These are phyloP conservation scores for Phaethornis superciliosus DNA, from an alignment of 2,113 vertebrate species.

Conservation along the genomic window DNA sequence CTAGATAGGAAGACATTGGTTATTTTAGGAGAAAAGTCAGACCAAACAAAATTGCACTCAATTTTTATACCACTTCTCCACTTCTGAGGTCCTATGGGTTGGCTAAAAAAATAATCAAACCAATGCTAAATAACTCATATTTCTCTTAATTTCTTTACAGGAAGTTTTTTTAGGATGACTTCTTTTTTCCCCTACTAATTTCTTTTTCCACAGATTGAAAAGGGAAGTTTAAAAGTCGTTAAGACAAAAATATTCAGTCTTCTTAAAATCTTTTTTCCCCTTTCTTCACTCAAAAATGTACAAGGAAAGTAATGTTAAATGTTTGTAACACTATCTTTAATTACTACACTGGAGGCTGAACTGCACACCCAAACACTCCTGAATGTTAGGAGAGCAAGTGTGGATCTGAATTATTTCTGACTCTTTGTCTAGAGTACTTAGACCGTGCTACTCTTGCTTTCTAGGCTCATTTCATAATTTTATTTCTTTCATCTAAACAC, in stretches of 20 bases:
- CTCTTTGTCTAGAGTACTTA: not conserved
- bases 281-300: not conserved
- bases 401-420: not conserved
- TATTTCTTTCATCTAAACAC: constrained; percentile 53
- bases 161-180: not conserved
- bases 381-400: not conserved
- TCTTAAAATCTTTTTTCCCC: too few relatives aligned
- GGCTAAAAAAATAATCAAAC: not conserved
- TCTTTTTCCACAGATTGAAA: not conserved
- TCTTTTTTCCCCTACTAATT: not conserved
- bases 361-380: not conserved
- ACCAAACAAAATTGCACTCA: not conserved
- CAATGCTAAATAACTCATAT: not conserved
- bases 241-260: not conserved
- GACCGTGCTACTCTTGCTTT: not conserved
- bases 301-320: not conserved
- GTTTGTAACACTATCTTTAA: not conserved
- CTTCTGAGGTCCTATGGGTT: not conserved
- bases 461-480: constrained; percentile 25
- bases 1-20: not conserved
- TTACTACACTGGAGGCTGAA: not conserved
- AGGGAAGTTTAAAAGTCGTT: not conserved
- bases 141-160: not conserved
- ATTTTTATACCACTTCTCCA: not conserved
- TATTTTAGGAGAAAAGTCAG: not conserved